Evolutionary conservation across 1,140 invertebrate species (phyloP), one percentile per base, ranked within the genome.

Genomic region (Zaprionus inermis): DNA sequence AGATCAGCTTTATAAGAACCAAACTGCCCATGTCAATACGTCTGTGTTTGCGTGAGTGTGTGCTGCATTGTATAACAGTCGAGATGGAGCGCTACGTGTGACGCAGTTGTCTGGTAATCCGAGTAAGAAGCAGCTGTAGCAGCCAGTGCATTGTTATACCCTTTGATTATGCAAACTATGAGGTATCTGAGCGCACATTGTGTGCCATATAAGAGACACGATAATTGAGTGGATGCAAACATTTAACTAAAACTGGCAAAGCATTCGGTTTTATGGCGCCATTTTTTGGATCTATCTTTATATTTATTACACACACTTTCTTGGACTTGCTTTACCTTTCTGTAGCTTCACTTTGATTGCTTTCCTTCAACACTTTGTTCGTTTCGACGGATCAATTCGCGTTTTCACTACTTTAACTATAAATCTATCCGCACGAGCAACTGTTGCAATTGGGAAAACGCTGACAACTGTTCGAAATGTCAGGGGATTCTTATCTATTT

Each of bases 1-100:
- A 78, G 73, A 73, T 89, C 70, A 63, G 81, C 76, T 83, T 88
- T 84, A 72, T 82, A 83, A 88, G 84, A 86, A 71, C 73, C 49
- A 70, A 64, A 72, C 51, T 65, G 56, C 30, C 61, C 46, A 65
- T 71, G 55, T 72, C 60, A 36, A 65, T 65, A 59, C 12, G 14
- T 55, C 11, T 55, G 14, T 49, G 9, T 70, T 11, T 70, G 16
- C n/a, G 14, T 24, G 14, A 14, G 24, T 54, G 24, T 54, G 51
- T 54, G 51, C 22, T 28, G 16, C n/a, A 70, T 70, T 74, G 58
- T 74, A 74, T 74, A 74, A 74, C 67, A n/a, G 34, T 18, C 54
- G 22, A 64, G 36, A 32, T 46, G 44, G 49, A 54, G 60, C 44
- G 64, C 71, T 56, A 69, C 52, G 57, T 70, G 72, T 74, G 72